Base-by-base conservation (phyloP, 2,797 vertebrate genomes). In the Onychomys leucogaster region DNA sequence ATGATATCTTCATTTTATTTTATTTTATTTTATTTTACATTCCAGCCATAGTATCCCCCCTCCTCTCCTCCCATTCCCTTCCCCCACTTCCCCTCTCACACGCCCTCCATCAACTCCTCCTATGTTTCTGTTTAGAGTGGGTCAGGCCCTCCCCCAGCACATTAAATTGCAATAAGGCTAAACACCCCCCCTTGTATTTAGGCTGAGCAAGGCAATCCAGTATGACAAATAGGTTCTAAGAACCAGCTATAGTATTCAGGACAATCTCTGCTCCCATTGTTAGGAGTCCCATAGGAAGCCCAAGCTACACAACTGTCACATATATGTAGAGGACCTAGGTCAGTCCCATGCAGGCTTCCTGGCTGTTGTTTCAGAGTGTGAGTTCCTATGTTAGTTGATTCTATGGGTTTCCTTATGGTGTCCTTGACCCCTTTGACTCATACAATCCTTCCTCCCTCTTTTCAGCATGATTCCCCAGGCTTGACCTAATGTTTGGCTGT, bases 1-100 rank as follows among this genome's bases (percentile, higher is more conserved):
- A 86, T 57, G 21, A 34, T 84, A 77, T 52, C 69, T 92, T 41
- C 90, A 65, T 41, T 93, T 95, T 87, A 90, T 13, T 73, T 73
- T 25, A 73, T n/a, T 73, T 65, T 32, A 65, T 19, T 69, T 73
- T 34, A 12, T 73, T 75, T 75, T 75, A 43, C 10, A 75, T 43
- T 5, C 10, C 23, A 75, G 25, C 71, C 37, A 25, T 5, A 25
- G 37, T 73, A 23, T 12, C 23, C n/a, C 23, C 11, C 8, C 63
- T 27, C 5, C 29, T 65, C 63, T 17, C 16, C 34, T 69, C 6
- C 34, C 34, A n/a, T 32, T 69, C 34, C 16, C 34, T 67, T 16
- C 12, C 1, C 67, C 32, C 29, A 13, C 29, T 11, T 27, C 23
- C 5, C 11, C 23, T 27, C 5, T 43, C 23, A 27, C 37, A 43